Conservation (phyloP, 2,113 vertebrate genomes). For the Neopipo cinnamomea region DNA sequence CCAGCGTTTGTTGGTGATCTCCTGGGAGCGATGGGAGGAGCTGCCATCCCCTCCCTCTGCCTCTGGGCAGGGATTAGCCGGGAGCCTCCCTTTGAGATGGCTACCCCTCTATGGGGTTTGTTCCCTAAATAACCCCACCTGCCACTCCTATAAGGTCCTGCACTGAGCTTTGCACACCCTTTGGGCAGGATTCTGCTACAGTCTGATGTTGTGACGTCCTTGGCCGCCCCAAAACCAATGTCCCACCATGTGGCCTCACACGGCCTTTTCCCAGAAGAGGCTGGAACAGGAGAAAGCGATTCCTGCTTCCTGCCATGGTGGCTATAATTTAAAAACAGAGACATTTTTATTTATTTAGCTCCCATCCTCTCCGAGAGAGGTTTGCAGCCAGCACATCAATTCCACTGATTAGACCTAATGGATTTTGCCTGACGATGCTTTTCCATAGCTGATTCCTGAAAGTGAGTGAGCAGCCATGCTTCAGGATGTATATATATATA, state of each 20-base stretch:
- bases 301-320: not conserved
- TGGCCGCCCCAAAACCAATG: not conserved
- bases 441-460: slow-evolving; percentile 1
- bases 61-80: fast-evolving
- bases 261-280: not conserved
- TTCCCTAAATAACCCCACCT: not conserved
- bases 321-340: not conserved
- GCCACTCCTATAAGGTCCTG: not conserved
- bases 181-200: not conserved
- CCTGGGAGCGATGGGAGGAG: not conserved
- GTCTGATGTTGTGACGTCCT: not conserved
- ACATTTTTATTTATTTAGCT: not conserved
- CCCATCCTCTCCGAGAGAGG: not conserved
- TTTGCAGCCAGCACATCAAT: slow-evolving; percentile 29
- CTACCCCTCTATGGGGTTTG: not conserved
- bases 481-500: not conserved
- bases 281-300: not conserved
- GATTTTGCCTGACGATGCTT: not conserved
- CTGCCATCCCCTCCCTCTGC: not conserved
- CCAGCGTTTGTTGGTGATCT: not conserved
- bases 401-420: not conserved
- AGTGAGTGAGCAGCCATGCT: not conserved
- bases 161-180: not conserved
- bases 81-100: not conserved
- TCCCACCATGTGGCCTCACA: fast-evolving